Base-by-base conservation (phyloP, 2,888 invertebrate genomes). In the Ornithoptera alexandrae region DNA sequence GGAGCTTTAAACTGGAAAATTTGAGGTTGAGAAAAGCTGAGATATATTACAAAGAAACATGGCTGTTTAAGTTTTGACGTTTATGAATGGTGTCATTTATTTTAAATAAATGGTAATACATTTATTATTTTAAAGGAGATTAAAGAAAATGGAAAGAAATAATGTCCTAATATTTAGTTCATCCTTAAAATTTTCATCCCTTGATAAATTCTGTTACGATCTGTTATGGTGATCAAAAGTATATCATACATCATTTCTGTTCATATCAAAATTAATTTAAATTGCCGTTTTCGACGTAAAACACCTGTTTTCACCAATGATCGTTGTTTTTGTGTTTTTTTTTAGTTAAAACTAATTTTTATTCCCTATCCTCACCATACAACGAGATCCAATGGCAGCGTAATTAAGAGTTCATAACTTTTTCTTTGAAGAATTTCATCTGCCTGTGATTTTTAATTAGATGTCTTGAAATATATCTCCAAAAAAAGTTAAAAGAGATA, bases 381-480 rank as follows among this genome's bases (percentile, higher is more conserved):
- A 15, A 60, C 30, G 24, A 60, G 17, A 7, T 30, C 18, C 39
- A 61, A 20, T 42, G 2, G n/a, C 42, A 10, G 18, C 50, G 50
- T 53, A 63, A 63, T 63, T 63, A 63, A 50, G 24, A 53, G 12
- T 15, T 42, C 46, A 42, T 24, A 59, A 59, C 59, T 66, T 66
- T 59, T 60, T 66, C 65, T 66, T 59, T 24, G 59, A 50, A 50
- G 7, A 50, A 66, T 18, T 50, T 17, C 10, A 46, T 30, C 59
- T 46, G 15, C 59, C 65, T 66, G 24, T 66, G 65, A 66, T 50
- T 46, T 30, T 53, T 63, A 30, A 63, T 63, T 50, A 24, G 50
- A 3, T 60, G 30, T 50, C 24, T 42, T 15, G 17, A 66, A 66
- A 24, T 66, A 46, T 65, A 12, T 18, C 18, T 20, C 12, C 12